These are phyloP conservation scores for Bursaphelenchus okinawaensis DNA, from an alignment of 2,888 invertebrate genomes.

Conservation along the genomic window DNA sequence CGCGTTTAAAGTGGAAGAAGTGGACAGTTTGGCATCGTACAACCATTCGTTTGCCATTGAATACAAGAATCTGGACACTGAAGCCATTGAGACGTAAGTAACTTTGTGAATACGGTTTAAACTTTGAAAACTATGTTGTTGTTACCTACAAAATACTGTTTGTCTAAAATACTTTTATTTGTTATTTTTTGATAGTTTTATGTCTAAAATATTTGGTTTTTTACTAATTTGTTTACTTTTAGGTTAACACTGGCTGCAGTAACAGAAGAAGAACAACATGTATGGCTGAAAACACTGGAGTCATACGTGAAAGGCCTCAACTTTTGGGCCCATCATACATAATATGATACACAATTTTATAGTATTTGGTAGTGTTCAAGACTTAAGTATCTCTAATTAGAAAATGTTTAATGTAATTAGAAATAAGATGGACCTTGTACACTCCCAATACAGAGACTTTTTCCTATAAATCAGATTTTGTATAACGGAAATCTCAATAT, in stretches of 20 bases:
- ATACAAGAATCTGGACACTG: neutral
- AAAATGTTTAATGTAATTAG: too few relatives aligned
- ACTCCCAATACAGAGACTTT: too few relatives aligned
- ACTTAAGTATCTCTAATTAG: too few relatives aligned
- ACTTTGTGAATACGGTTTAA: too few relatives aligned
- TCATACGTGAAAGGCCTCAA: slow-evolving; percentile 4
- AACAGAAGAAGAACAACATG: slow-evolving; percentile 3
- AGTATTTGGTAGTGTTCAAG: too few relatives aligned
- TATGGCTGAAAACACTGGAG: slow-evolving; percentile 1
- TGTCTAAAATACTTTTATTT: neutral
- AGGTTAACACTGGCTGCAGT: slow-evolving; percentile 5
- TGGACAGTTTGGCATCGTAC: slow-evolving; percentile 8
- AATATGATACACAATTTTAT: neutral
- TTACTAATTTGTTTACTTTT: neutral
- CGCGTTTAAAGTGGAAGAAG: neutral
- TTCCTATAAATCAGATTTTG: too few relatives aligned
- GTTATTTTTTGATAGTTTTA: neutral
- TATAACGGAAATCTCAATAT: too few relatives aligned
- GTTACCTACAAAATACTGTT: too few relatives aligned
- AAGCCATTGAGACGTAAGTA: neutral
- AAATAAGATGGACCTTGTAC: too few relatives aligned
- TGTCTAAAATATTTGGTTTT: too few relatives aligned
- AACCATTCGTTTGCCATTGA: neutral
- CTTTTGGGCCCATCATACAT: slow-evolving; percentile 4
- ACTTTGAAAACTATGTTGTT: too few relatives aligned